Conservation (phyloP, 2,797 vertebrate species). For the Tokudaia muenninki region DNA sequence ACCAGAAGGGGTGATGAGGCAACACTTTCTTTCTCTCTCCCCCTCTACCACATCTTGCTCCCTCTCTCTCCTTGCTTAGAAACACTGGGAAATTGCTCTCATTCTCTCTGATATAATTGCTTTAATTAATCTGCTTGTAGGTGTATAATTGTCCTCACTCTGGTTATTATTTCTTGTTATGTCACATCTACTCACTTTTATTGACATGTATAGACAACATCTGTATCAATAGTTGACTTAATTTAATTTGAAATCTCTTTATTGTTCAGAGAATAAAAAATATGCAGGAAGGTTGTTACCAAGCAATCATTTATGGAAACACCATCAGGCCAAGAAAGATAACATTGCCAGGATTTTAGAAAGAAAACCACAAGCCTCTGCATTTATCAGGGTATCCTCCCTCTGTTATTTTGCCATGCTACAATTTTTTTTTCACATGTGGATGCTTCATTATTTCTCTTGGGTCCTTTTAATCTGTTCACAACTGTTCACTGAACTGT, state of each 20-base stretch:
- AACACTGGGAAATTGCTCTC: neutral
- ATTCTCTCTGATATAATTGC: neutral
- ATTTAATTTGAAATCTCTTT: constrained; percentile 4
- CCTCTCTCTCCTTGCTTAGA: neutral
- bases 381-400: neutral
- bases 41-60: neutral
- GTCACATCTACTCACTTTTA: constrained; percentile 2
- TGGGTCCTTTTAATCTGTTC: neutral
- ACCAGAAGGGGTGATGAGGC: neutral
- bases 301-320: neutral
- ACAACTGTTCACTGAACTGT: neutral
- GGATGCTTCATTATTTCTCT: neutral
- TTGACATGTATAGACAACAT: neutral
- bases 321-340: neutral
- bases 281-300: neutral
- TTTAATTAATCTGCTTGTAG: constrained; percentile 46
- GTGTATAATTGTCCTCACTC: constrained; percentile 45
- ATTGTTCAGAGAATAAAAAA: constrained; percentile 44
- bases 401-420: neutral
- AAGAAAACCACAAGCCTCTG: neutral
- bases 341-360: neutral
- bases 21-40: neutral
- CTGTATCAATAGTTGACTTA: constrained; percentile 14
- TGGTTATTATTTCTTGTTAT: neutral
- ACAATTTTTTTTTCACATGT: neutral